A percentile compares a stretch with the other conserved stretches of the same genome.
Conservation (phyloP, 2,797 vertebrate species). For the Lepus oiostolus region DNA sequence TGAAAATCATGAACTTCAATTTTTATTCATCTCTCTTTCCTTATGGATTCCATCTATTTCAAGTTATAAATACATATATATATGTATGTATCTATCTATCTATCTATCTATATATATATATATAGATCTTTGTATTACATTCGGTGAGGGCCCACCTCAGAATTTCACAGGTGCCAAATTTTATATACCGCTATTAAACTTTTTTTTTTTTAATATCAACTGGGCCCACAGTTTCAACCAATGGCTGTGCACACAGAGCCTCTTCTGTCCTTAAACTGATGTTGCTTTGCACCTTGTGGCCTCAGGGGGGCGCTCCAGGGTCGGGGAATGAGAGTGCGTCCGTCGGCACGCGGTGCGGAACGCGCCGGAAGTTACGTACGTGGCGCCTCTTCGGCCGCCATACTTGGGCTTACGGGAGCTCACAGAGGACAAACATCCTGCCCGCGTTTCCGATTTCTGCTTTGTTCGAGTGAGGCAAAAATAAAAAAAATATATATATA, state of each 20-base stretch:
- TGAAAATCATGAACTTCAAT: background rate
- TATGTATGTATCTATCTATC: too few relatives aligned
- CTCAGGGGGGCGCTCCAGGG: background rate
- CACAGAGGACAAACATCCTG: slow-evolving; percentile 10
- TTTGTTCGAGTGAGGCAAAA: too few relatives aligned
- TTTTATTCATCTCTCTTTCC: background rate
- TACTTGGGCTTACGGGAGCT: background rate
- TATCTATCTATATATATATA: too few relatives aligned
- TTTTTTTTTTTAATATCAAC: background rate
- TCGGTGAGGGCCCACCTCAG: background rate
- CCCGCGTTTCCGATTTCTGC: background rate
- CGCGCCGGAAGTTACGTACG: accelerated
- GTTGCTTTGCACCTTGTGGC: background rate
- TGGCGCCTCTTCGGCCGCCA: background rate
- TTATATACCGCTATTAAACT: slow-evolving; percentile 74
- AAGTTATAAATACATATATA: background rate
- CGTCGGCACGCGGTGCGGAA: accelerated
- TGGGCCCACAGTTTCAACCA: background rate
- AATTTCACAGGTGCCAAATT: slow-evolving; percentile 68
- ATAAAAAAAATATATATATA: background rate
- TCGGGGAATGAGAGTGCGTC: too few relatives aligned
- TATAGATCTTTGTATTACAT: background rate
- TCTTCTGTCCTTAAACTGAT: background rate
- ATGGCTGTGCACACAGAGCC: too few relatives aligned
- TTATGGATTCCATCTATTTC: background rate